Conservation (phyloP, 2,797 vertebrate genomes). For the Diplodus puntazzo region DNA sequence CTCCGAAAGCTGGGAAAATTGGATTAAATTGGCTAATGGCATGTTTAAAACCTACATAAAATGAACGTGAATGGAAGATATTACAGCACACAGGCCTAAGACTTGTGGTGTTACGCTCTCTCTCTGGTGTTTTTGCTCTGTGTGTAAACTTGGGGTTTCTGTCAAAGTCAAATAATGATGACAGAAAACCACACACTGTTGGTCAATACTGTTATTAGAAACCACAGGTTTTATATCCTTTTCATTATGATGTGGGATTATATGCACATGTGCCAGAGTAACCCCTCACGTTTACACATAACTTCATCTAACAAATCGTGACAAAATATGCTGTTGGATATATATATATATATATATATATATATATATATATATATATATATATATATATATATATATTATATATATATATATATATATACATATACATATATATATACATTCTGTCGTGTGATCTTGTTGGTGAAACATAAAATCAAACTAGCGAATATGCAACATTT, state of each 20-base stretch:
- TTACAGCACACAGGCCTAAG: slow-evolving; percentile 77
- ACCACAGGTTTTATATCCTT: slow-evolving; percentile 80
- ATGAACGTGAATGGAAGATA: slow-evolving; percentile 88
- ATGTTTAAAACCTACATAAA: slow-evolving; percentile 90
- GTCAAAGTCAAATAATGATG: slow-evolving; percentile 81
- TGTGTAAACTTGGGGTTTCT: slow-evolving; percentile 85
- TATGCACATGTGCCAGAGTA: slow-evolving; percentile 58
- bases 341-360: slow-evolving; percentile 1
- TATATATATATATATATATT: too few species aligned
- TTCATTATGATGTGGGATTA: slow-evolving; percentile 73
- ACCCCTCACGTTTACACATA: slow-evolving; percentile 51
- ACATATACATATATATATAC: slow-evolving; percentile 7
- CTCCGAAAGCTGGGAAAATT: slow-evolving; percentile 88
- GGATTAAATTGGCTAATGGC: slow-evolving; percentile 91
- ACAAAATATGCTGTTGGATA: neutral
- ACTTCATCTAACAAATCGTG: slow-evolving; percentile 34
- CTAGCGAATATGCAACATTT: neutral
- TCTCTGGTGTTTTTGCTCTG: slow-evolving; percentile 72
- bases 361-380: neutral
- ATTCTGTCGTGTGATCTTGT: neutral
- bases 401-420: neutral
- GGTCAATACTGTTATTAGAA: slow-evolving; percentile 84
- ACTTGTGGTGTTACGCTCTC: slow-evolving; percentile 76
- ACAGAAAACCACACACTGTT: slow-evolving; percentile 79
- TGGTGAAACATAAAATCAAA: slow-evolving; percentile 7